These are phyloP conservation scores for Lasioglossum zephyrum DNA, from an alignment of 2,888 invertebrate genomes.

Conservation along the genomic window DNA sequence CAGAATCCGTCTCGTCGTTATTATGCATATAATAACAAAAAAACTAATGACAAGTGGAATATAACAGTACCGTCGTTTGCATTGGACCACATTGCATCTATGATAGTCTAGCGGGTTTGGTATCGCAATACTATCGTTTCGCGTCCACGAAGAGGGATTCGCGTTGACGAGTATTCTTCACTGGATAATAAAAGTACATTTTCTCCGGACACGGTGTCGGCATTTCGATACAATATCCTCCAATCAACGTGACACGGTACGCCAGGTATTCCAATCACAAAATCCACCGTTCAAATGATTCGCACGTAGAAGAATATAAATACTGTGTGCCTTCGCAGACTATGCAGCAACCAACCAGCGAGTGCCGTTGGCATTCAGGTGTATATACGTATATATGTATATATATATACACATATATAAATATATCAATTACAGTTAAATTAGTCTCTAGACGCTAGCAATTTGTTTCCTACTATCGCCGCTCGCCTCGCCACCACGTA, in stretches of 20 bases:
- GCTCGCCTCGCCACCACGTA: conserved; percentile 33
- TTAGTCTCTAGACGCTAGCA: conserved; percentile 64
- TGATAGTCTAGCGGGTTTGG: conserved; percentile 38
- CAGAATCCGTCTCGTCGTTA: conserved; percentile 45
- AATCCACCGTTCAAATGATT: conserved; percentile 46
- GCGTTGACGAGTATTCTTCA: not conserved
- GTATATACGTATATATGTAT: conserved; percentile 49
- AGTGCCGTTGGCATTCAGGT: conserved; percentile 36
- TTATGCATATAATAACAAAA: conserved; percentile 63
- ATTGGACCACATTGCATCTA: conserved; percentile 56
- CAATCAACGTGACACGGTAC: conserved; percentile 30
- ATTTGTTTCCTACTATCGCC: conserved; percentile 57
- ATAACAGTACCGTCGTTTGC: conserved; percentile 41
- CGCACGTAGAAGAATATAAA: conserved; percentile 69
- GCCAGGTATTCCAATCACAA: conserved; percentile 50
- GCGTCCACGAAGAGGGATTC: not conserved
- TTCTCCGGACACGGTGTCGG: not conserved
- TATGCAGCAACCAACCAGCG: conserved; percentile 67
- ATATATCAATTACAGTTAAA: conserved; percentile 67
- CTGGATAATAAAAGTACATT: not conserved
- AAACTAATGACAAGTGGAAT: conserved; percentile 47
- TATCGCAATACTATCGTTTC: conserved; percentile 51
- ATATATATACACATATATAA: conserved; percentile 60
- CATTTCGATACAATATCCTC: conserved; percentile 42
- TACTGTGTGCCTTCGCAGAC: conserved; percentile 71